A percentile compares a stretch with the other conserved stretches of the same genome.
phyloP scores from a whole-genome alignment of 1,140 invertebrate genomes.

The Stegodyphus mimosarum region DNA sequence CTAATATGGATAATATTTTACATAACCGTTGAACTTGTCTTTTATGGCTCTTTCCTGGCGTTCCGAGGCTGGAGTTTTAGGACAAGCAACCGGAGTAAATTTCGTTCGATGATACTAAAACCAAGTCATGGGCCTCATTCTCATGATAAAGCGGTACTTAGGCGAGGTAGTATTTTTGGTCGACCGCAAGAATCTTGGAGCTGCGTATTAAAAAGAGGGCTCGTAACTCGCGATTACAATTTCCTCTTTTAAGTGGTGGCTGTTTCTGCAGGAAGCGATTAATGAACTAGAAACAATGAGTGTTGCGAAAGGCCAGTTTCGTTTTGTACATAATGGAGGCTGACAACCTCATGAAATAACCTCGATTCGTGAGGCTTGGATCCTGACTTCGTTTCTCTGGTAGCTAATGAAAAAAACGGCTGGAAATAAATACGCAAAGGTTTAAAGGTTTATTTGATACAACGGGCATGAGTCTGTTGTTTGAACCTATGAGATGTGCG shows the following conservation, averaged over 20 bases:
- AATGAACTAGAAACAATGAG: conserved; percentile 36
- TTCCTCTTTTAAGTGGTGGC: conserved; percentile 12
- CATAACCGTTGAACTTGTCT: conserved; percentile 18
- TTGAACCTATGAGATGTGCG: too few relatives aligned
- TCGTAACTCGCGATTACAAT: conserved; percentile 10
- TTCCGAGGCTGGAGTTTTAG: conserved; percentile 11
- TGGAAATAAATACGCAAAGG: too few relatives aligned
- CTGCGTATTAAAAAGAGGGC: conserved; percentile 30
- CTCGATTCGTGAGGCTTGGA: neutral
- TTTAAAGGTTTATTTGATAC: too few relatives aligned
- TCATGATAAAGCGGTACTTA: neutral
- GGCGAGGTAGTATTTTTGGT: conserved; percentile 35
- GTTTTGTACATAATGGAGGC: conserved; percentile 21
- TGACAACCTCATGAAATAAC: neutral
- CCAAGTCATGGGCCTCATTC: neutral
- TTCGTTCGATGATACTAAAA: conserved; percentile 34
- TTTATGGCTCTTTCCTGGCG: conserved; percentile 42
- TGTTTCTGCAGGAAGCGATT: conserved; percentile 9
- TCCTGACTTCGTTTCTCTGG: too few relatives aligned
- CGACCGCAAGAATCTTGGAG: conserved; percentile 28
- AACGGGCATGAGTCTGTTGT: too few relatives aligned
- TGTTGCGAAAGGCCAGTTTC: conserved; percentile 1
- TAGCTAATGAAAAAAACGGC: too few relatives aligned
- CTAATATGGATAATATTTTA: conserved; percentile 36
- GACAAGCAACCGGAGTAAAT: conserved; percentile 11